Conservation (phyloP, 2,888 invertebrate species). For the Linhomoeus sp. region DNA sequence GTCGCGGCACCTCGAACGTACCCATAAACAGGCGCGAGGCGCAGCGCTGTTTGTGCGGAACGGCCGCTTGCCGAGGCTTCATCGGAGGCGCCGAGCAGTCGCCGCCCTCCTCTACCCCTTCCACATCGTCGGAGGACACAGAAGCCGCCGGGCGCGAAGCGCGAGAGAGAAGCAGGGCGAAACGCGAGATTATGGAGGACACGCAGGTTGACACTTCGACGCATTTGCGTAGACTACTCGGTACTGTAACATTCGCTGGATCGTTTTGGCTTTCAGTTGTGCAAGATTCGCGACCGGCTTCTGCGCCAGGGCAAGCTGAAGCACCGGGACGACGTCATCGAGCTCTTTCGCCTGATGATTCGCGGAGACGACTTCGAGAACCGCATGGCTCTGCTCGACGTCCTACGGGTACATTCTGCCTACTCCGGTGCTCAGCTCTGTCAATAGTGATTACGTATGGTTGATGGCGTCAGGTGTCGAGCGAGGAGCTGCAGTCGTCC, state of each 20-base stretch:
- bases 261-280: neutral
- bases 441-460: too few species aligned
- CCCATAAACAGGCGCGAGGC: conserved; percentile 68
- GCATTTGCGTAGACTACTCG: too few species aligned
- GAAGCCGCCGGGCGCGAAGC: too few species aligned
- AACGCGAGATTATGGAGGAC: too few species aligned
- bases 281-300: conserved; percentile 39
- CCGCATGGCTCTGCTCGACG: conserved; percentile 45
- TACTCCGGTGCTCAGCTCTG: too few species aligned
- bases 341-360: conserved; percentile 71
- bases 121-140: too few species aligned
- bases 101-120: too few species aligned
- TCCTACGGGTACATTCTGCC: conserved; percentile 41
- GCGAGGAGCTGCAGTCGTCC: conserved; percentile 35
- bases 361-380: conserved; percentile 62
- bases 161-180: too few species aligned
- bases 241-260: too few species aligned
- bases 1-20: neutral
- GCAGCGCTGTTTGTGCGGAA: conserved; percentile 82
- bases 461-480: conserved; percentile 28
- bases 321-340: conserved; percentile 70
- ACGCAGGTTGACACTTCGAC: too few species aligned
- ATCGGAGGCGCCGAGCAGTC: conserved; percentile 44
- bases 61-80: conserved; percentile 73
- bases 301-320: conserved; percentile 52